Evolutionary conservation across 1,140 invertebrate genomes (phyloP), one percentile per base, ranked within the genome.

Genomic region (Vanessa atalanta): DNA sequence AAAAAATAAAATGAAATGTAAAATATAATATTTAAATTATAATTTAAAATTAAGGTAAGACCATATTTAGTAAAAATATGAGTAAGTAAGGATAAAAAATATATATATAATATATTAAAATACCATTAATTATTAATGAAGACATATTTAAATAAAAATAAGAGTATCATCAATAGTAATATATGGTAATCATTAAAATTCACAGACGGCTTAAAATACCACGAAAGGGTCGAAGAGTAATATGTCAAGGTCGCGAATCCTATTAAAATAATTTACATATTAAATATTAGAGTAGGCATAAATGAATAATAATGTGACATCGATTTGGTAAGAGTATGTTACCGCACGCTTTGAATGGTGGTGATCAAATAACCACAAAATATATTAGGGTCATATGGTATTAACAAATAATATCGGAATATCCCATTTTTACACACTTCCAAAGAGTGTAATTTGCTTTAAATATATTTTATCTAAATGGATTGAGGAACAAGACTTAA

Each of bases 221-320:
- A 70, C 75, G 74, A 81, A 81, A 79, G 77, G 72, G 72, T 47
- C 63, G 48, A 67, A 63, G 66, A 71, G 73, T 78, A 78, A 74
- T 83, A 83, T 79, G 81, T 83, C 81, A 83, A 83, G 81, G 79
- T 76, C 74, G 70, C 12, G 47, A 70, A 63, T 63, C 53, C 60
- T 71, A 57, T 72, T 53, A 43, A 9, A 66, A 63, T 50, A n/a
- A 72, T 70, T 76, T 47, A 65, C 63, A 76, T 70, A 71, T 70
- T 53, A 65, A 73, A 31, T 73, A 75, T 77, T 53, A 43, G 66
- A 53, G 60, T 68, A 65, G 55, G 26, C 11, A 73, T 73, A 65
- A 55, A 70, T 70, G 37, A 70, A 70, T 75, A 71, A 71, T 71
- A 23, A 63, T 47, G 14, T 65, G 47, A 51, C 47, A 43, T 20